These are phyloP conservation scores for Palythoa grandis DNA, from an alignment of 92 coral and sea anemone species.

Conservation along the genomic window DNA sequence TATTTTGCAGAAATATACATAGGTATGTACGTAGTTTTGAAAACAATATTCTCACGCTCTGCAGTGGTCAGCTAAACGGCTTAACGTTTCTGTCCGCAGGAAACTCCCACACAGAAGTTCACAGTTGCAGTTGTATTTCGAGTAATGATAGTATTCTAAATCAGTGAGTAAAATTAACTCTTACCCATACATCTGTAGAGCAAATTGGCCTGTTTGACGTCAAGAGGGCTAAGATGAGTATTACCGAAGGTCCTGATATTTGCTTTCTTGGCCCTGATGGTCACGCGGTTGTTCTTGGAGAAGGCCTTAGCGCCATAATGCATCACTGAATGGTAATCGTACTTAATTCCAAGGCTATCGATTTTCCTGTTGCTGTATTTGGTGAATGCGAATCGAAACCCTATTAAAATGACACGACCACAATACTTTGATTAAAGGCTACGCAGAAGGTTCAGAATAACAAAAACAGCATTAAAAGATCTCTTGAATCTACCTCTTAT, in stretches of 20 bases:
- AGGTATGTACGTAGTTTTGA: no score
- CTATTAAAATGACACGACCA: conserved; percentile 39
- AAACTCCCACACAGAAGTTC: background rate
- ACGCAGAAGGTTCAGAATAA: background rate
- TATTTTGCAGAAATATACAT: no score
- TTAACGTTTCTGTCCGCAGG: no score
- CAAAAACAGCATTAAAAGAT: background rate
- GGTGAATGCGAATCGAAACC: conserved; percentile 73
- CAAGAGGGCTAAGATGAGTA: conserved; percentile 73
- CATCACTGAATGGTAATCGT: conserved; percentile 91
- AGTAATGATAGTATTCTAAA: background rate
- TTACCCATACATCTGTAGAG: conserved; percentile 83
- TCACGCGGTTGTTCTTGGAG: conserved; percentile 67
- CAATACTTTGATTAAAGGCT: background rate
- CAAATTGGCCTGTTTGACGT: conserved; percentile 83
- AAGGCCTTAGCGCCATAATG: conserved; percentile 81
- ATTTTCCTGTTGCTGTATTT: conserved; percentile 63
- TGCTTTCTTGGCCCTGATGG: conserved; percentile 68
- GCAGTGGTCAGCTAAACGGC: no score
- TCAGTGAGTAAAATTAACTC: background rate
- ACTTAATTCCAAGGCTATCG: conserved; percentile 80
- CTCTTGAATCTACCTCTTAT: no score
- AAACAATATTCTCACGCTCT: no score
- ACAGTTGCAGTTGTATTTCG: background rate
- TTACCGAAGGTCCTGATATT: conserved; percentile 76